These are phyloP conservation scores for Chloromyia formosa DNA, from an alignment of 2,888 invertebrate species.

Conservation along the genomic window DNA sequence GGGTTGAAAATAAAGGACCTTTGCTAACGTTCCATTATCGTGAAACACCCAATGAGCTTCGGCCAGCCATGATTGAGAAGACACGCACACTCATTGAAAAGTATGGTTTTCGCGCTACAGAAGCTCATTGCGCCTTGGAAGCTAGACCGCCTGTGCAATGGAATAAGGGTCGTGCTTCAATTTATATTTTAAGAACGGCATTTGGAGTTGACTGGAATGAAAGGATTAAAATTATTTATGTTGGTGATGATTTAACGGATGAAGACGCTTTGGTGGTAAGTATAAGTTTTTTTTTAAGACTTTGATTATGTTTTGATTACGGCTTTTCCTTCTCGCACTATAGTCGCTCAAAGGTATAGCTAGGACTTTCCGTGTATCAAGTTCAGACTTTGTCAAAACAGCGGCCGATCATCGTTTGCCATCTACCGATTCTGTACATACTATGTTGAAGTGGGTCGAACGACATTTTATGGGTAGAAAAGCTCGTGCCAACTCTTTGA, in stretches of 20 bases:
- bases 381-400: slow-evolving; percentile 84
- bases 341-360: slow-evolving; percentile 93
- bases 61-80: slow-evolving; percentile 74
- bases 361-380: slow-evolving; percentile 88
- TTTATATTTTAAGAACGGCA: slow-evolving; percentile 88
- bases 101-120: slow-evolving; percentile 80
- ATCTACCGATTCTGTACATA: slow-evolving; percentile 87
- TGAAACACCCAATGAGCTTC: slow-evolving; percentile 77
- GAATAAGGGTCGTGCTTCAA: slow-evolving; percentile 90
- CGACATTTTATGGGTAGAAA: slow-evolving; percentile 82
- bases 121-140: slow-evolving; percentile 88
- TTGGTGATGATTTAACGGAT: slow-evolving; percentile 88
- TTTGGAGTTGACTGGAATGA: slow-evolving; percentile 94
- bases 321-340: slow-evolving; percentile 24
- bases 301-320: too few relatives aligned
- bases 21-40: slow-evolving; percentile 87
- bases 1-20: slow-evolving; percentile 92
- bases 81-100: slow-evolving; percentile 78
- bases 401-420: slow-evolving; percentile 87
- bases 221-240: slow-evolving; percentile 87
- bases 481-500: slow-evolving; percentile 75
- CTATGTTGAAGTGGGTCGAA: slow-evolving; percentile 91
- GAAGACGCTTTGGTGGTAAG: slow-evolving; percentile 89
- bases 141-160: slow-evolving; percentile 90
- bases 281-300: slow-evolving; percentile 41